These are phyloP conservation scores for Microchrysa polita DNA, from an alignment of 2,888 invertebrate genomes.

Conservation along the genomic window DNA sequence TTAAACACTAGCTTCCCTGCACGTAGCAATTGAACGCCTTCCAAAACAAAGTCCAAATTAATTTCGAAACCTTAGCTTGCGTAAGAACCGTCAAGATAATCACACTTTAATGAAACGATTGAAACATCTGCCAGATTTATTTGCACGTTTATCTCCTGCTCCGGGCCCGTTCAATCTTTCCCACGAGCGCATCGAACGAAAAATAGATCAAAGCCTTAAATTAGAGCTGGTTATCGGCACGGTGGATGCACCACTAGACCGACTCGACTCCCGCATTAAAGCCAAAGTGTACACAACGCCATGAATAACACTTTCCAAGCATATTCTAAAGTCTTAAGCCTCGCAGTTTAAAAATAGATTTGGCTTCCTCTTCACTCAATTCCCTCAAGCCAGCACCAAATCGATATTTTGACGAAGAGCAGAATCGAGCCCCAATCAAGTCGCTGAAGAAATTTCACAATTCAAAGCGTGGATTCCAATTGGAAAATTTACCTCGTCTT, in stretches of 20 bases:
- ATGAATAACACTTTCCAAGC: conserved; percentile 1
- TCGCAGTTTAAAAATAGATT: conserved; percentile 38
- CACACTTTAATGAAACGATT: not conserved
- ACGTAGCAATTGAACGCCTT: too few species aligned
- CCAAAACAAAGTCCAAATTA: not conserved
- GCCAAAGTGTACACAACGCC: conserved; percentile 18
- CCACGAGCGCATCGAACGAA: conserved; percentile 1
- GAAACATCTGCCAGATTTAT: conserved; percentile 26
- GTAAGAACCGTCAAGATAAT: conserved; percentile 1
- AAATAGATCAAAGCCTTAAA: conserved; percentile 39
- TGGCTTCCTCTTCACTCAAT: not conserved
- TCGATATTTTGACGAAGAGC: conserved; percentile 34
- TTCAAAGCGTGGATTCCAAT: conserved; percentile 24
- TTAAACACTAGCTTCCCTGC: too few species aligned
- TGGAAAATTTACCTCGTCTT: conserved; percentile 21
- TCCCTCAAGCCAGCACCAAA: conserved; percentile 28
- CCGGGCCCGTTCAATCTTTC: conserved; percentile 10
- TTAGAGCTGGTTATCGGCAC: conserved; percentile 11
- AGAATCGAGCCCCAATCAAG: conserved; percentile 12
- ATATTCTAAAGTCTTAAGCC: conserved; percentile 31
- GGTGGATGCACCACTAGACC: not conserved
- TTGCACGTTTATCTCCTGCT: not conserved
- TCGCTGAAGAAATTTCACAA: not conserved
- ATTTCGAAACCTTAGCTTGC: conserved; percentile 9
- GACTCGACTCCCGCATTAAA: conserved; percentile 17